These are phyloP conservation scores for Neodontobutis hainanensis DNA, from an alignment of 2,113 vertebrate genomes.

Conservation along the genomic window DNA sequence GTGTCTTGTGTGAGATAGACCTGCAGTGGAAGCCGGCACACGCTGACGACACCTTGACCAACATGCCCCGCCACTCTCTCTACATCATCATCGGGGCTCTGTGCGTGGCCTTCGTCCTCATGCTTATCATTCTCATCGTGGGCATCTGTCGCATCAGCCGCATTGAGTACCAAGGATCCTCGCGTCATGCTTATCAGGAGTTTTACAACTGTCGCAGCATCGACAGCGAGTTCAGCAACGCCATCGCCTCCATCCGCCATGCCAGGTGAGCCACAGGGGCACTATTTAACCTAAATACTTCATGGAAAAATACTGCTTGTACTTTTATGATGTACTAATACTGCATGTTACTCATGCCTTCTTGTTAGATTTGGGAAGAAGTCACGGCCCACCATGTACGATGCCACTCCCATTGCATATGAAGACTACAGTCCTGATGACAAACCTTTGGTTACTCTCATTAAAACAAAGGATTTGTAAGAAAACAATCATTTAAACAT, in stretches of 20 bases:
- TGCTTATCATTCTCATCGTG: conserved; percentile 98
- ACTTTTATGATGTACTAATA: neutral
- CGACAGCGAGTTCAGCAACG: conserved; percentile 95
- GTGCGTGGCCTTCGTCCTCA: conserved; percentile 94
- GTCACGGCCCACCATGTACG: conserved; percentile 95
- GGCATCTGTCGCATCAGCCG: conserved; percentile 99
- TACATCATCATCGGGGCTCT: conserved; percentile 98
- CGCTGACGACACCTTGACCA: conserved; percentile 90
- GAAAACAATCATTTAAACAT: conserved; percentile 26
- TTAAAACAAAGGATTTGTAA: conserved; percentile 99
- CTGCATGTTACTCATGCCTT: conserved; percentile 8
- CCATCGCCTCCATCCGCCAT: conserved; percentile 95
- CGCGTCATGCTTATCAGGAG: conserved; percentile 94
- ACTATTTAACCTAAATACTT: too few relatives aligned
- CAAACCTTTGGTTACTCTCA: conserved; percentile 97
- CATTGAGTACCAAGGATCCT: conserved; percentile 98
- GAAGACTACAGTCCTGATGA: conserved; percentile 98
- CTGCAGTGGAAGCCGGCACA: conserved; percentile 94
- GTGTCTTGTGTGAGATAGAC: conserved; percentile 73
- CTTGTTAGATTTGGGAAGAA: conserved; percentile 95
- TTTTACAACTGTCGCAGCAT: conserved; percentile 99
- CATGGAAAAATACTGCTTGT: neutral
- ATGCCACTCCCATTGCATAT: conserved; percentile 93
- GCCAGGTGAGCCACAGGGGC: conserved; percentile 85
- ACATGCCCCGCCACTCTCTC: conserved; percentile 96